Conservation (phyloP, 2,113 vertebrate genomes). For the Scolopax mira region DNA sequence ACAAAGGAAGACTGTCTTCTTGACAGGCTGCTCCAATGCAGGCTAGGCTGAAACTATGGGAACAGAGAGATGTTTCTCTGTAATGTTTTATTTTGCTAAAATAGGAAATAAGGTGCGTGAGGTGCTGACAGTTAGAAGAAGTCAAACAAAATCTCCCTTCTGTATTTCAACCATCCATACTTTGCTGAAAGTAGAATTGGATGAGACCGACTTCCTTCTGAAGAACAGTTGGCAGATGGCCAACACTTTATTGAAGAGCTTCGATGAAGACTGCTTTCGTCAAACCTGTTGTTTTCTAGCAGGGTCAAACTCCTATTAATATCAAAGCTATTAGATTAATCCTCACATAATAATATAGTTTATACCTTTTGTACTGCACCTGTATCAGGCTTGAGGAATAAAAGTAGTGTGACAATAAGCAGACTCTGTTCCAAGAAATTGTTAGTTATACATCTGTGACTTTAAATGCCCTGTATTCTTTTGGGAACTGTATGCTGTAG, state of each 20-base stretch:
- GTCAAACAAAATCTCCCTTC: not conserved
- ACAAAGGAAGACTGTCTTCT: not conserved
- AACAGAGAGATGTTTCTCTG: not conserved
- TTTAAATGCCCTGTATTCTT: not conserved
- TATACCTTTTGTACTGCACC: not conserved
- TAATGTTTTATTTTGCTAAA: not conserved
- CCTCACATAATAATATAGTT: not conserved
- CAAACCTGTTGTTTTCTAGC: not conserved
- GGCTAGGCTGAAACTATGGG: not conserved
- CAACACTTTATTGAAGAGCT: not conserved
- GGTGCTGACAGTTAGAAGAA: not conserved
- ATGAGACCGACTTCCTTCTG: not conserved
- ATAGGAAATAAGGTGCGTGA: not conserved
- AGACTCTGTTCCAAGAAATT: not conserved
- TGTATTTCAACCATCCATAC: not conserved
- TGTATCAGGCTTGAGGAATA: not conserved
- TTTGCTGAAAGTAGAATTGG: not conserved
- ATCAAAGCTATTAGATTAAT: constrained; percentile 16
- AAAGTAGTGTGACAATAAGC: not conserved
- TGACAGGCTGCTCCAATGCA: not conserved
- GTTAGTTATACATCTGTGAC: not conserved
- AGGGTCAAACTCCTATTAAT: not conserved
- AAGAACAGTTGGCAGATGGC: not conserved
- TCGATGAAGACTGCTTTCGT: not conserved
- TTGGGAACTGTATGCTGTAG: not conserved